Conservation (phyloP, 1,140 invertebrate genomes). For the Pristionchus pacificus region DNA sequence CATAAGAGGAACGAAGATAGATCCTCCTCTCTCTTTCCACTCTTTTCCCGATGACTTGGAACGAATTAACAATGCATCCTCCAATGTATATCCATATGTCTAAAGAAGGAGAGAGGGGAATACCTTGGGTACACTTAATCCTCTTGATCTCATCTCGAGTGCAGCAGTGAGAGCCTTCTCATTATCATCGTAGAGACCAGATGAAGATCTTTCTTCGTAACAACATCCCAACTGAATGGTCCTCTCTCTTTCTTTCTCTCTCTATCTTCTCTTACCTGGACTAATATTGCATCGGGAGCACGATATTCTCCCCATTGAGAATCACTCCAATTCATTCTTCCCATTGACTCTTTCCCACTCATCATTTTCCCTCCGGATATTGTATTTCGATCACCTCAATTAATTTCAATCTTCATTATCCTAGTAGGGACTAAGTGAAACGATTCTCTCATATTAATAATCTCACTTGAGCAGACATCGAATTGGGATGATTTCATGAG, state of each 20-base stretch:
- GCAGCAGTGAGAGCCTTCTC: slow-evolving; percentile 37
- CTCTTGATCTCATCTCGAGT: slow-evolving; percentile 21
- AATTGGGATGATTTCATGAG: slow-evolving; percentile 14
- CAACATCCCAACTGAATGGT: slow-evolving; percentile 48
- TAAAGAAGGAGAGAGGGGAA: too few relatives aligned
- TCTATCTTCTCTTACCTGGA: neutral
- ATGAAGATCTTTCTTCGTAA: slow-evolving; percentile 45
- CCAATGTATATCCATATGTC: neutral
- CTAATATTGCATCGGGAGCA: neutral
- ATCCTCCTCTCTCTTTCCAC: neutral
- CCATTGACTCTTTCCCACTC: slow-evolving; percentile 17
- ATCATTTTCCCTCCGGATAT: slow-evolving; percentile 9
- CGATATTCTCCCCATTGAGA: neutral
- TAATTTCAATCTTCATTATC: too few relatives aligned
- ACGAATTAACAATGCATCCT: neutral
- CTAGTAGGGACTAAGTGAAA: too few relatives aligned
- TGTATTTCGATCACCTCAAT: too few relatives aligned
- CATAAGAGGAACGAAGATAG: neutral
- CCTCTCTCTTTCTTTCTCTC: slow-evolving; percentile 15
- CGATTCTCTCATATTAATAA: neutral
- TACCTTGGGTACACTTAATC: neutral
- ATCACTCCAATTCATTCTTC: slow-evolving; percentile 19
- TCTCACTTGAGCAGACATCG: slow-evolving; percentile 15
- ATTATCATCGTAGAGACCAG: slow-evolving; percentile 52
- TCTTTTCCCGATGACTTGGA: neutral